Evolutionary conservation across 2,888 invertebrate genomes (phyloP).

Genomic region (Andrena hattorfiana): DNA sequence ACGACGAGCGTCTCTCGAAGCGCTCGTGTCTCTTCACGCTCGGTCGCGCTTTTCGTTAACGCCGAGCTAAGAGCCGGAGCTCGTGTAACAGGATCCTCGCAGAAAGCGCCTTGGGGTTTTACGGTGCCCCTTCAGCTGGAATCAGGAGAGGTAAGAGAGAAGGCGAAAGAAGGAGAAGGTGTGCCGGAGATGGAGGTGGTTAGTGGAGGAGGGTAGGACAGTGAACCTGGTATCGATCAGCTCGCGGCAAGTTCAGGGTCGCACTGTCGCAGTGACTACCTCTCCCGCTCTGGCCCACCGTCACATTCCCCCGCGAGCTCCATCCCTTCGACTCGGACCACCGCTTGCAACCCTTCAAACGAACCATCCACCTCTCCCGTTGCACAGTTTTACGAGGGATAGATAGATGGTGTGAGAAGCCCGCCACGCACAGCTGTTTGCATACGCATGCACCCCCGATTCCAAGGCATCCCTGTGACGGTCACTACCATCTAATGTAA

Average conservation of each 20-base stretch:
- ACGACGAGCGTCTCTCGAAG: conserved; percentile 71
- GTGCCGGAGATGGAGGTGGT: conserved; percentile 64
- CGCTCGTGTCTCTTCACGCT: conserved; percentile 77
- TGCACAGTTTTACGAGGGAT: conserved; percentile 66
- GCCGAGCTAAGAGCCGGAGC: conserved; percentile 77
- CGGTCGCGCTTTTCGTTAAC: conserved; percentile 80
- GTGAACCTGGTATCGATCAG: conserved; percentile 83
- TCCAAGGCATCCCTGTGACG: neutral
- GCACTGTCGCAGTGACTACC: conserved; percentile 75
- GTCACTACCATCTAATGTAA: conserved; percentile 48
- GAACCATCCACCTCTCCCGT: conserved; percentile 57
- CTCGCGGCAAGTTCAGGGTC: conserved; percentile 81
- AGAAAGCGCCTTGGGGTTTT: conserved; percentile 79
- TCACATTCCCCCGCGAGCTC: conserved; percentile 44
- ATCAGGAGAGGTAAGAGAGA: conserved; percentile 61
- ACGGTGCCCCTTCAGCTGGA: conserved; percentile 70
- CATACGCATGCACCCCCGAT: conserved; percentile 72
- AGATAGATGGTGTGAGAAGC: conserved; percentile 69
- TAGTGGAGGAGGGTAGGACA: conserved; percentile 74
- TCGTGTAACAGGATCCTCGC: conserved; percentile 79
- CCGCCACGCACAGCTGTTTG: conserved; percentile 81
- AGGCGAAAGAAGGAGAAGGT: conserved; percentile 52
- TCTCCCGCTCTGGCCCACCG: conserved; percentile 34
- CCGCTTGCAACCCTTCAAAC: conserved; percentile 62
- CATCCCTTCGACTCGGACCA: conserved; percentile 57